Evolutionary conservation across 2,797 vertebrate species (phyloP).

Genomic region (Helicolenus hilgendorfi): DNA sequence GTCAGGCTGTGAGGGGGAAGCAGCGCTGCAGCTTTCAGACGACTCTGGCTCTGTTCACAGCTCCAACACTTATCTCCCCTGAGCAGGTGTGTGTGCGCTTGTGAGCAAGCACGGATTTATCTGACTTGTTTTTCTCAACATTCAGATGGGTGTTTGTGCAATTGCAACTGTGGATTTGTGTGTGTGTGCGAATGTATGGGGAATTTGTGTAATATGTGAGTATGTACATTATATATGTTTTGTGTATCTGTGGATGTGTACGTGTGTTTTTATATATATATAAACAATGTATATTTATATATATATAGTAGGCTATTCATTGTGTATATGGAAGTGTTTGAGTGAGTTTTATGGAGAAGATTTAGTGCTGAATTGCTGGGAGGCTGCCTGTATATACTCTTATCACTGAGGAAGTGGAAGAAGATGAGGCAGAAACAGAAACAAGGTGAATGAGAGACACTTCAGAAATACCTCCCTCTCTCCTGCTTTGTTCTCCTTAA

Average conservation of each 20-base stretch:
- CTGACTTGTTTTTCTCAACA: constrained; percentile 37
- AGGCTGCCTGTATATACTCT: background rate
- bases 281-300: no score
- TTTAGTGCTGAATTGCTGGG: constrained; percentile 7
- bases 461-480: constrained; percentile 12
- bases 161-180: background rate
- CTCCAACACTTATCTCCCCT: constrained; percentile 75
- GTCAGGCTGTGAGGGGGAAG: constrained; percentile 37
- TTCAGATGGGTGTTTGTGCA: constrained; percentile 28
- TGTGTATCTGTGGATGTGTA: background rate
- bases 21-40: constrained; percentile 44
- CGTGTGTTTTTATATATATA: background rate
- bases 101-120: constrained; percentile 33
- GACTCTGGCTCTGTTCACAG: constrained; percentile 57
- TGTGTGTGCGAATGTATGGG: background rate
- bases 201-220: background rate
- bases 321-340: background rate
- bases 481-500: background rate
- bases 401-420: constrained; percentile 15
- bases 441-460: constrained; percentile 3
- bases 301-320: background rate
- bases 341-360: background rate
- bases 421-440: constrained; percentile 22
- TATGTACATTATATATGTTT: background rate
- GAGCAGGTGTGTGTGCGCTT: constrained; percentile 52